Evolutionary conservation across 2,113 vertebrate species (phyloP), one percentile per base, ranked within the genome.

Genomic region (Trochalopteron elliotii): DNA sequence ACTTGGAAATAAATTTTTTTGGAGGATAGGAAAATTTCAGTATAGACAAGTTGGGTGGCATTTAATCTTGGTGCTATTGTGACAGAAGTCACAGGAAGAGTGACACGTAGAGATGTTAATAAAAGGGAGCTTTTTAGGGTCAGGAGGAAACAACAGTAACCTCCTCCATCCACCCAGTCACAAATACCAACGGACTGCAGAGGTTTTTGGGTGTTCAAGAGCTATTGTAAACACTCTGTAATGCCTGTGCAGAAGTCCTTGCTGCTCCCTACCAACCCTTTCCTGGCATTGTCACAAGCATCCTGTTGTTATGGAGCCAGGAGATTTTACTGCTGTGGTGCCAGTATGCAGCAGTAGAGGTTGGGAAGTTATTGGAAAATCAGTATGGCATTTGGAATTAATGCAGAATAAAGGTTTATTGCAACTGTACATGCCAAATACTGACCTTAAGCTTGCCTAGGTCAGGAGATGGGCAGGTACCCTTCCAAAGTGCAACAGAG

Each of bases 21-120:
- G 27, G 22, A 63, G 6, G 21, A 25, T 57, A 69, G 57, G 18
- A 52, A 40, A 72, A 39, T 72, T 91, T 82, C 15, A 45, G 1
- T 74, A 28, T 40, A 49, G 52, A 5, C 7, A 57, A n/a, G 8
- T 18, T 23, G 25, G 1, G 3, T 13, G 19, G 2, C 0, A 40
- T 83, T 93, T 64, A 56, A 60, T 81, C 15, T 33, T 68, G 3
- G 15, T 60, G n/a, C 35, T 70, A 0, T 40, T 80, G 42, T 23
- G 72, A 86, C 44, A 40, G 40, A 72, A 71, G 12, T 88, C 27
- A 33, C 5, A 33, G 77, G 23, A 63, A n/a, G 39, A n/a, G 39
- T 68, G 44, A 15, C 27, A 47, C 21, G 7, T 31, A 12, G 60
- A 59, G 19, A 15, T 68, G 28, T 33, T 71, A 47, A 31, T 42